Evolutionary conservation across 2,888 invertebrate genomes (phyloP), one percentile per base, ranked within the genome.

Genomic region (Cancer borealis): DNA sequence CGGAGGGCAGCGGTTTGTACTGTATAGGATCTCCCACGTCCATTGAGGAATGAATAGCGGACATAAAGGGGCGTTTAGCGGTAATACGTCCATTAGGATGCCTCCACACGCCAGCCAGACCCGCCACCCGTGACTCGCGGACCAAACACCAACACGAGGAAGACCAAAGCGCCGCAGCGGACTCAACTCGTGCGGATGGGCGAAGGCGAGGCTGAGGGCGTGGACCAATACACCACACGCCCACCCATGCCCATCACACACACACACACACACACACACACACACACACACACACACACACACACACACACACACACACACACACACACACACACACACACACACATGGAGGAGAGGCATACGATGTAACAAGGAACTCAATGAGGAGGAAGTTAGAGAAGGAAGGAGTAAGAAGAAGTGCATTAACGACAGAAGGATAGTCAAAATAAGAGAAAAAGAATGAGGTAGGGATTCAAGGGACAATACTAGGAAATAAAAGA

Each of bases 21-120:
- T 84, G 84, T 84, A 84, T 84, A 84, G 84, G 84, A 84, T 39
- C 84, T 84, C 84, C 84, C 84, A 84, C 84, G 84, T 84, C 39
- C 84, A 84, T 84, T 84, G 84, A 39, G 84, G 84, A 39, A 84
- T 84, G 84, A 84, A 84, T 84, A 84, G 73, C 73, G 73, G 73
- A 26, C 26, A 73, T 84, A 84, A 39, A 84, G 84, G 39, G 39
- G 30, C 84, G 84, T 84, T 84, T 84, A 84, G 84, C 84, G 84
- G 84, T 84, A 84, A 84, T 84, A 14, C 84, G 39, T n/a, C 84
- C 84, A 84, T 84, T 84, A 84, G 84, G 84, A 84, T 84, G 84
- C 84, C 84, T 30, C 84, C 84, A 84, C 84, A 84, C 84, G 84
- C 84, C 84, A 39, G 84, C 84, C 73, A 30, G 30, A 3, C 39